Evolutionary conservation across 2,888 invertebrate genomes (phyloP).

Genomic region (Leptopilina myrica): DNA sequence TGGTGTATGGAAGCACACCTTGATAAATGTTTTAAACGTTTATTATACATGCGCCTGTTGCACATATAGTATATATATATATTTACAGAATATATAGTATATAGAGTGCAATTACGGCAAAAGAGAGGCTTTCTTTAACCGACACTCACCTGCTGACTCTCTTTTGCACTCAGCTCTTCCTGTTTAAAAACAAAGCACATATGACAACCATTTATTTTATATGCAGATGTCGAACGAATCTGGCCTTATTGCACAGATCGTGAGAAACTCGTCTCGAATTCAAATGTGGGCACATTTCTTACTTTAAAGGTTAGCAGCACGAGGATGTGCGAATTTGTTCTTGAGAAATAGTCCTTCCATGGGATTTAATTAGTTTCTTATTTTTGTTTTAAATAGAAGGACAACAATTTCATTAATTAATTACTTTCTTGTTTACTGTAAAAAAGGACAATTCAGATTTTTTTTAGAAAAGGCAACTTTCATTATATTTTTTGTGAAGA

Average conservation of each 20-base stretch:
- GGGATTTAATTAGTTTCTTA: not conserved
- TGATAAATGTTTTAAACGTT: conserved; percentile 60
- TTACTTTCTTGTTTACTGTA: no score
- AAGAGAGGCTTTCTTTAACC: conserved; percentile 45
- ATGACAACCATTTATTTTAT: conserved; percentile 34
- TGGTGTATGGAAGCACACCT: conserved; percentile 62
- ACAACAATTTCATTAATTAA: no score
- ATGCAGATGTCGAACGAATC: conserved; percentile 34
- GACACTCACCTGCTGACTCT: conserved; percentile 58
- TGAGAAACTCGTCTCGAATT: conserved; percentile 34
- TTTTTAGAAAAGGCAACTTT: no score
- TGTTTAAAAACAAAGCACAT: conserved; percentile 33
- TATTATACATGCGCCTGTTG: conserved; percentile 40
- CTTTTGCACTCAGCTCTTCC: not conserved
- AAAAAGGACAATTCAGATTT: no score
- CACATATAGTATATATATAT: conserved; percentile 36
- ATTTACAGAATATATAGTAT: no score
- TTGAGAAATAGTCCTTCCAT: not conserved
- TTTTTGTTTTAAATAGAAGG: not conserved
- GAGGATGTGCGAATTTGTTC: not conserved
- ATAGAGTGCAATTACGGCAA: conserved; percentile 45
- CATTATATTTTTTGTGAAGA: no score
- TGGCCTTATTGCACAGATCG: conserved; percentile 20
- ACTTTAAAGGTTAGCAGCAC: conserved; percentile 21
- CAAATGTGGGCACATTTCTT: conserved; percentile 9